phyloP scores from a whole-genome alignment of 2,797 vertebrate species.

The Sebastes steindachneri region DNA sequence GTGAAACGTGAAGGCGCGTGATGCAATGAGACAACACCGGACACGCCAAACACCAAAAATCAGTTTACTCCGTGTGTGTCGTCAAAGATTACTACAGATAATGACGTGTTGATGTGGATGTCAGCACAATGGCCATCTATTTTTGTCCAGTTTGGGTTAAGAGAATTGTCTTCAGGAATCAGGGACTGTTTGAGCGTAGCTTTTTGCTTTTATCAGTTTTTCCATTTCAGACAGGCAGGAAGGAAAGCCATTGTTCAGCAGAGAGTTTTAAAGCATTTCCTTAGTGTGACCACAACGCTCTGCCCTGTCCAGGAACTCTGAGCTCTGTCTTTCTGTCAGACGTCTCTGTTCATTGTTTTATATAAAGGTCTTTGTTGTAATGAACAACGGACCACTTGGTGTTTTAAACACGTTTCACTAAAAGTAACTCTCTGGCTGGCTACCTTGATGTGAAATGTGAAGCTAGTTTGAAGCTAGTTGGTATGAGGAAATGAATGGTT shows the following conservation, averaged over 20 bases:
- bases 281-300: conserved; percentile 15
- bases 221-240: conserved; percentile 60
- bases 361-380: conserved; percentile 6
- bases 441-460: not conserved
- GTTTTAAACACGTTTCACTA: not conserved
- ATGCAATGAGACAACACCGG: not conserved
- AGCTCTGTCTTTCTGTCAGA: conserved; percentile 16
- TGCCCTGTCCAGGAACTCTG: conserved; percentile 38
- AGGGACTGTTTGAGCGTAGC: not conserved
- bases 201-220: conserved; percentile 30
- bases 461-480: not conserved
- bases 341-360: conserved; percentile 4
- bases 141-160: not conserved
- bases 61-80: not conserved
- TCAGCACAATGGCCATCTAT: conserved; percentile 9
- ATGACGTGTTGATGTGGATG: not conserved
- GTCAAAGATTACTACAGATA: not conserved
- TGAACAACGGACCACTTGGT: not conserved
- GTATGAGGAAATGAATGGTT: not conserved
- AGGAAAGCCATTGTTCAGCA: conserved; percentile 74
- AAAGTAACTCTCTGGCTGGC: not conserved
- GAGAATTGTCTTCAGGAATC: not conserved
- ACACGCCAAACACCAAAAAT: not conserved
- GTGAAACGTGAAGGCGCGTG: not conserved
- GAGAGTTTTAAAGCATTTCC: conserved; percentile 59